These are phyloP conservation scores for Xanthia icteritia DNA, from an alignment of 2,888 invertebrate species.

Conservation along the genomic window DNA sequence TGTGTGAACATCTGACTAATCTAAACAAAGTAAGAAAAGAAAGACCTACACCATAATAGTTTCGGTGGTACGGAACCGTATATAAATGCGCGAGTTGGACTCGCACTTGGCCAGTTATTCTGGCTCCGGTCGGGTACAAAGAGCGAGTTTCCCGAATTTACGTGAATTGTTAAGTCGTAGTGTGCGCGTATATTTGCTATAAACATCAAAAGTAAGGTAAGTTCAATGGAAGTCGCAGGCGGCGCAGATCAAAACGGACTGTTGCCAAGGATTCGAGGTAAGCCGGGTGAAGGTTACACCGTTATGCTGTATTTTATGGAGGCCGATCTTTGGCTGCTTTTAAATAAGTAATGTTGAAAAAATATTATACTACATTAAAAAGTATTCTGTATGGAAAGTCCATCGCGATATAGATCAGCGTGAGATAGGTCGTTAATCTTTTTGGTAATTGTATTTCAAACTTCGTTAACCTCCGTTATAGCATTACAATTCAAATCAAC, in stretches of 20 bases:
- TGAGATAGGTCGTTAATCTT: too few species aligned
- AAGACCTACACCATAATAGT: not conserved
- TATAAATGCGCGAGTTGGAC: not conserved
- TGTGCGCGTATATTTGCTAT: constrained; percentile 25
- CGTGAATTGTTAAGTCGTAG: constrained; percentile 42
- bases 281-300: constrained; percentile 28
- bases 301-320: not conserved
- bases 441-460: not conserved
- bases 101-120: not conserved
- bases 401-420: not conserved
- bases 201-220: constrained; percentile 49
- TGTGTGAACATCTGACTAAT: not conserved
- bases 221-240: constrained; percentile 11
- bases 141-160: constrained; percentile 41
- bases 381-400: not conserved
- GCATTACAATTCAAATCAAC: not conserved
- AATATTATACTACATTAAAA: not conserved
- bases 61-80: constrained; percentile 2
- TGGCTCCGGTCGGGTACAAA: constrained; percentile 28
- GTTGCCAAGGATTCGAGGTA: constrained; percentile 14
- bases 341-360: not conserved
- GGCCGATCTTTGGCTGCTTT: not conserved
- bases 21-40: not conserved
- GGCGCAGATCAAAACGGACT: constrained; percentile 6
- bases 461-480: too few species aligned